Base-by-base conservation (phyloP, 2,888 invertebrate genomes). In the Chouioia cunea region DNA sequence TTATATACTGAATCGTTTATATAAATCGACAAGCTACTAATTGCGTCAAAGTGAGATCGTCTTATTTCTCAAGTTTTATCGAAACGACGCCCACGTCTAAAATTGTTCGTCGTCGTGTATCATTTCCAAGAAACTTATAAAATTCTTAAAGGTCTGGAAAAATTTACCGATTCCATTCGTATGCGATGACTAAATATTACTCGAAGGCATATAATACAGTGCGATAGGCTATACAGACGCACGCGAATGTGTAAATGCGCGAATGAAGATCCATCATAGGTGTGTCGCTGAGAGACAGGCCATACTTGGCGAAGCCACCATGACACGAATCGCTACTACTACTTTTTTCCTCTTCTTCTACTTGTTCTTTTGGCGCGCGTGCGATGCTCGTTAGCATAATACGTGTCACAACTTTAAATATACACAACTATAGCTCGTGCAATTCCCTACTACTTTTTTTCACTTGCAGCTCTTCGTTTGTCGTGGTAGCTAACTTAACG, bases 401-500 rank as follows among this genome's bases (percentile, higher is more conserved):
- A 62, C 70, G 65, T 70, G 70, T 70, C 70, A 65, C 65, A 54
- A 70, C 60, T 70, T 70, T 70, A 64, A 70, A 70, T 65, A 48
- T 20, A 16, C 15, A 10, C 20, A 58, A n/a, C 63, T 57, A 36
- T 1, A 6, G 1, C 53, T 10, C 63, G 18, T 47, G 14, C 23
- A 46, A 44, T 4, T 52, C 10, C 44, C 12, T 27, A 47, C 12
- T n/a, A n/a, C n/a, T n/a, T n/a, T n/a, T n/a, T 6, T 36, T 12
- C 36, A 36, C 10, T 36, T 36, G 4, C 36, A 36, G 6, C 4
- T 10, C 12, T 36, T 36, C 12, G 6, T 36, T 36, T 10, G 2
- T 10, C 6, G 12, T 10, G 36, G 6, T 12, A 1, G 36, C 36
- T 36, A 12, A 36, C 36, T 6, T 36, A 36, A 36, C 36, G 36